phyloP scores from a whole-genome alignment of 2,888 invertebrate genomes.

The Mantis religiosa region DNA sequence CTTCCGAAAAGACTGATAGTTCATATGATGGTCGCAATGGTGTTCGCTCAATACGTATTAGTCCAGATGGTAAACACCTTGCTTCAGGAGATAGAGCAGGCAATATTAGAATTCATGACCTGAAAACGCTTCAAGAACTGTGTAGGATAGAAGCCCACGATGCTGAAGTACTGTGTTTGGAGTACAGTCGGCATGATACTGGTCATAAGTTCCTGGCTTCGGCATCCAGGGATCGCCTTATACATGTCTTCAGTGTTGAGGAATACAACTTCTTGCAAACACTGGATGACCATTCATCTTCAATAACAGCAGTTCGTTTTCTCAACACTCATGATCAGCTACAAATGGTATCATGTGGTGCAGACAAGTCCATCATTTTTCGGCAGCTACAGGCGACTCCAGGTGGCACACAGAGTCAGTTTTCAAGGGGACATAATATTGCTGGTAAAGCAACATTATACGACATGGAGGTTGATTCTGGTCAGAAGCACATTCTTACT shows the following conservation, averaged over 20 bases:
- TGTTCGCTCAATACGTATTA: constrained; percentile 83
- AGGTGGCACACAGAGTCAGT: constrained; percentile 58
- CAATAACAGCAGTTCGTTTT: constrained; percentile 90
- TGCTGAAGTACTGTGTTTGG: constrained; percentile 90
- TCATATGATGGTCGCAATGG: constrained; percentile 87
- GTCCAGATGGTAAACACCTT: constrained; percentile 83
- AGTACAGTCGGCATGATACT: constrained; percentile 58
- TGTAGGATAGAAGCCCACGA: constrained; percentile 94
- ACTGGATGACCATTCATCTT: constrained; percentile 92
- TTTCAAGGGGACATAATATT: constrained; percentile 79
- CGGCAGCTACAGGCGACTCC: constrained; percentile 60
- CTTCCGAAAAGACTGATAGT: constrained; percentile 45
- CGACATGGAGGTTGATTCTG: constrained; percentile 94
- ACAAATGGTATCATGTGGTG: constrained; percentile 93
- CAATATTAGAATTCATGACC: constrained; percentile 70
- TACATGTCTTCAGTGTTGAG: constrained; percentile 88
- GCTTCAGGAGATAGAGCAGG: constrained; percentile 88
- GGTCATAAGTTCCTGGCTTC: constrained; percentile 69
- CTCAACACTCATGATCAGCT: constrained; percentile 60
- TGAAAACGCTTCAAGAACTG: constrained; percentile 61
- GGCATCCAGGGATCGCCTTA: constrained; percentile 87
- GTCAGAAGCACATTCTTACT: constrained; percentile 84
- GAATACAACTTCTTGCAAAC: constrained; percentile 87
- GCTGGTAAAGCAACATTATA: constrained; percentile 93
- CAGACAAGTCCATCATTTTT: constrained; percentile 93